These are phyloP conservation scores for Psittacara wagleri DNA, from an alignment of 2,113 vertebrate species.

Conservation along the genomic window DNA sequence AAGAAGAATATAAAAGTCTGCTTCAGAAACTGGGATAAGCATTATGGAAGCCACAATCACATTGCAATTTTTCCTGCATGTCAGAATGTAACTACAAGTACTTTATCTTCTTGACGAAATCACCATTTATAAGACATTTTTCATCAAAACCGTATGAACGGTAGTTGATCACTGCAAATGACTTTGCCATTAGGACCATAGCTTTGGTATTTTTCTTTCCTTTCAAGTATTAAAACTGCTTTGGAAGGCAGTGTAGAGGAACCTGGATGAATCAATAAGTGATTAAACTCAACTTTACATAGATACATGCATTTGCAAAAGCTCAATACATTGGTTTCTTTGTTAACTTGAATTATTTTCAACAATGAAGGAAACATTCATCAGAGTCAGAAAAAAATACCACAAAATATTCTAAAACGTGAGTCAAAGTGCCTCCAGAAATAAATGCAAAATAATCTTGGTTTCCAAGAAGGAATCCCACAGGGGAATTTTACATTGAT, in stretches of 20 bases:
- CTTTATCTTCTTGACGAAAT: constrained; percentile 65
- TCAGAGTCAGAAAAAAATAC: constrained; percentile 23
- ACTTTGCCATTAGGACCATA: constrained; percentile 57
- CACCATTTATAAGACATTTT: constrained; percentile 64
- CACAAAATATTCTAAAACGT: background rate
- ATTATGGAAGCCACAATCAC: constrained; percentile 37
- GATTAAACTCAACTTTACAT: constrained; percentile 61
- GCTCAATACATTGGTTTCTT: background rate
- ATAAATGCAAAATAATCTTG: background rate
- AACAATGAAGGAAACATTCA: constrained; percentile 42
- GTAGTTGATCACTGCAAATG: constrained; percentile 68
- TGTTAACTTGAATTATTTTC: constrained; percentile 63
- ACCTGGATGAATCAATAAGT: constrained; percentile 63
- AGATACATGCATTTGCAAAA: constrained; percentile 44
- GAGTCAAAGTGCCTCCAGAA: background rate
- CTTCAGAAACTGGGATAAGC: constrained; percentile 25
- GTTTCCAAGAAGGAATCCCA: background rate
- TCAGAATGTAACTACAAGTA: constrained; percentile 56
- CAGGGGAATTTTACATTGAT: background rate
- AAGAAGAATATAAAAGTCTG: background rate
- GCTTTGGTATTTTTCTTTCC: constrained; percentile 56
- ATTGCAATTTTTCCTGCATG: constrained; percentile 42
- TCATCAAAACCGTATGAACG: constrained; percentile 53
- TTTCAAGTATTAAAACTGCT: constrained; percentile 26
- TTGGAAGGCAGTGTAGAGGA: constrained; percentile 26